A percentile compares a stretch with the other conserved stretches of the same genome.
Evolutionary conservation across 2,888 invertebrate genomes (phyloP).

Genomic region (Epirrhoe tristata): DNA sequence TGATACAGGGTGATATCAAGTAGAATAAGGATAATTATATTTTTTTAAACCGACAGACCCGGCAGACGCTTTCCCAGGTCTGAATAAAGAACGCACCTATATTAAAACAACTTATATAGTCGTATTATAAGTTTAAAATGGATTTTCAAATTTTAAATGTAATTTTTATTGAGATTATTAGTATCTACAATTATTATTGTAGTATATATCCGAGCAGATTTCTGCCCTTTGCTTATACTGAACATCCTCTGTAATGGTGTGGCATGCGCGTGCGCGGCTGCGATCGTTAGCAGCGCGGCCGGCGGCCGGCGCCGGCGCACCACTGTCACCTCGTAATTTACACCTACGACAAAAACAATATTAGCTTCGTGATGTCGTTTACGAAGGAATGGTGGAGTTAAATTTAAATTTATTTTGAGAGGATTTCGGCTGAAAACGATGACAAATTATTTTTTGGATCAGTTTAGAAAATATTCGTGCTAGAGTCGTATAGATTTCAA

Average conservation of each 20-base stretch:
- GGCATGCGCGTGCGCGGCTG: slow-evolving; percentile 51
- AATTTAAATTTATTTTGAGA: slow-evolving; percentile 3
- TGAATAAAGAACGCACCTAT: too few relatives aligned
- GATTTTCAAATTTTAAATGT: too few relatives aligned
- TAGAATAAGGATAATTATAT: too few relatives aligned
- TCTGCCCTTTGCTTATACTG: background rate
- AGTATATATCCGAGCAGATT: background rate
- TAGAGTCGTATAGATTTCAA: too few relatives aligned
- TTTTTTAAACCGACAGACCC: too few relatives aligned
- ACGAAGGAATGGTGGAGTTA: slow-evolving; percentile 8
- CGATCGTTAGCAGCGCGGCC: slow-evolving; percentile 46
- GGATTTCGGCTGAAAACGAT: background rate
- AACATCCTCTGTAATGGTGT: slow-evolving; percentile 19
- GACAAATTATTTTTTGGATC: too few relatives aligned
- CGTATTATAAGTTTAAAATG: too few relatives aligned
- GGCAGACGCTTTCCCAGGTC: too few relatives aligned
- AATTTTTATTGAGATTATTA: too few relatives aligned
- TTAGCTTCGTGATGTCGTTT: slow-evolving; percentile 21
- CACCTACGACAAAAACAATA: slow-evolving; percentile 45
- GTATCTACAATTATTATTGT: too few relatives aligned
- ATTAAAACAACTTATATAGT: too few relatives aligned
- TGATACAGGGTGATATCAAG: slow-evolving; percentile 22
- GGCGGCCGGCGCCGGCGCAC: slow-evolving; percentile 48
- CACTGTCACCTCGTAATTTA: slow-evolving; percentile 57
- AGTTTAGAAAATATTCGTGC: too few relatives aligned